These are phyloP conservation scores for Xylota sylvarum DNA, from an alignment of 2,888 invertebrate genomes.

Conservation along the genomic window DNA sequence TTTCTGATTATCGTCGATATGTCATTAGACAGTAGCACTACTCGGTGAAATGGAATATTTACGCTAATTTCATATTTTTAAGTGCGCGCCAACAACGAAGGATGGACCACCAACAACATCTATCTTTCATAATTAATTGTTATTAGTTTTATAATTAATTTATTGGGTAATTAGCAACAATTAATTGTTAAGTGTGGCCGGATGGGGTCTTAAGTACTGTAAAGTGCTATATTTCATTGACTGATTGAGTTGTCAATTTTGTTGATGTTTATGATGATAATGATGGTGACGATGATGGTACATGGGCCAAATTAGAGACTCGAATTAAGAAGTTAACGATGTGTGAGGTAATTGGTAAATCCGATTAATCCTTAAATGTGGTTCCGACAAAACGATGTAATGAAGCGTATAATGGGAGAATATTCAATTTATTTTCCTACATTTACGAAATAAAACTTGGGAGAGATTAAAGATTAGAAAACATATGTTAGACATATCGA, in stretches of 20 bases:
- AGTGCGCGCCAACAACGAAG: background rate
- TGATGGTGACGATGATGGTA: slow-evolving; percentile 1
- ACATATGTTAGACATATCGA: background rate
- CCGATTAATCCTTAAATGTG: slow-evolving; percentile 45
- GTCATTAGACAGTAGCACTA: background rate
- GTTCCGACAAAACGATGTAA: slow-evolving; percentile 14
- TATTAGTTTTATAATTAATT: slow-evolving; percentile 31
- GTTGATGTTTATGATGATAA: background rate
- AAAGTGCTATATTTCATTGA: slow-evolving; percentile 37
- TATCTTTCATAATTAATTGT: slow-evolving; percentile 16
- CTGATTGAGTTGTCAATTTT: slow-evolving; percentile 52
- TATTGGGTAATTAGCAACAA: slow-evolving; percentile 36
- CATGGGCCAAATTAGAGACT: slow-evolving; percentile 10
- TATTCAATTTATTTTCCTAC: slow-evolving; percentile 27
- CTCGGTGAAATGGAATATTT: slow-evolving; percentile 5
- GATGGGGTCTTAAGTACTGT: background rate
- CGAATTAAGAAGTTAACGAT: slow-evolving; percentile 37
- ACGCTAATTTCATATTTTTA: slow-evolving; percentile 32
- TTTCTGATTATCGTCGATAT: background rate
- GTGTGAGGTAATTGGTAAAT: slow-evolving; percentile 44
- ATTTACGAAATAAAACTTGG: background rate
- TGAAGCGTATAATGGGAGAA: slow-evolving; percentile 46
- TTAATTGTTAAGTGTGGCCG: slow-evolving; percentile 9
- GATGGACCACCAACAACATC: background rate
- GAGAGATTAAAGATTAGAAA: slow-evolving; percentile 5